A percentile compares a stretch with the other conserved stretches of the same genome.
These are phyloP conservation scores for Pyrgus malvae DNA, from an alignment of 2,888 invertebrate genomes.

Conservation along the genomic window DNA sequence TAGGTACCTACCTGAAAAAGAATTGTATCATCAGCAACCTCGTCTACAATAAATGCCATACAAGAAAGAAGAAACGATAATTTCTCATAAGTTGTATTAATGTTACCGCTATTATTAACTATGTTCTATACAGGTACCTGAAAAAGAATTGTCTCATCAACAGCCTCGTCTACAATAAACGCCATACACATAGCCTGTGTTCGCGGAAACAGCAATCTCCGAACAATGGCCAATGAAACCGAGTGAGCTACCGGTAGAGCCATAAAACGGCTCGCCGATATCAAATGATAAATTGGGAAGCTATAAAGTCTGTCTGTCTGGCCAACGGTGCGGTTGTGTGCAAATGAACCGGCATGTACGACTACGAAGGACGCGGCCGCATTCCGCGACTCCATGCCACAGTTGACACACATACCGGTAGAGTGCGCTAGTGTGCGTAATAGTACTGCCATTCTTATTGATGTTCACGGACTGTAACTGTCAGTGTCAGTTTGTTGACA, in stretches of 20 bases:
- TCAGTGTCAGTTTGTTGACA: slow-evolving; percentile 23
- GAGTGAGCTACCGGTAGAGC: slow-evolving; percentile 24
- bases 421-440: slow-evolving; percentile 48
- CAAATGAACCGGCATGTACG: slow-evolving; percentile 75
- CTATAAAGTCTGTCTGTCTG: slow-evolving; percentile 61
- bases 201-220: slow-evolving; percentile 12
- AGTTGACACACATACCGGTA: slow-evolving; percentile 73
- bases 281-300: slow-evolving; percentile 66
- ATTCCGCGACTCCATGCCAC: slow-evolving; percentile 69
- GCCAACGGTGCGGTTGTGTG: slow-evolving; percentile 62
- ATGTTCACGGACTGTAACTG: not conserved
- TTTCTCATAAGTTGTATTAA: too few relatives aligned
- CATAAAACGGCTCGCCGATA: slow-evolving; percentile 38
- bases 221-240: slow-evolving; percentile 28
- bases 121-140: too few relatives aligned
- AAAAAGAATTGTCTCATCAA: too few relatives aligned
- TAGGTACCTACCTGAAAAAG: too few relatives aligned
- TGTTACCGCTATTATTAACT: too few relatives aligned
- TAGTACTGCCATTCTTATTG: slow-evolving; percentile 13
- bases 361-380: slow-evolving; percentile 80
- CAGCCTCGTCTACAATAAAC: too few relatives aligned
- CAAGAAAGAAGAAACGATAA: too few relatives aligned
- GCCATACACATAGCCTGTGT: too few relatives aligned
- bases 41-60: too few relatives aligned
- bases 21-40: too few relatives aligned